Percentiles rank a stretch among this genome's conserved stretches.
Conservation (phyloP, 1,140 invertebrate species). For the Heliconius himera region DNA sequence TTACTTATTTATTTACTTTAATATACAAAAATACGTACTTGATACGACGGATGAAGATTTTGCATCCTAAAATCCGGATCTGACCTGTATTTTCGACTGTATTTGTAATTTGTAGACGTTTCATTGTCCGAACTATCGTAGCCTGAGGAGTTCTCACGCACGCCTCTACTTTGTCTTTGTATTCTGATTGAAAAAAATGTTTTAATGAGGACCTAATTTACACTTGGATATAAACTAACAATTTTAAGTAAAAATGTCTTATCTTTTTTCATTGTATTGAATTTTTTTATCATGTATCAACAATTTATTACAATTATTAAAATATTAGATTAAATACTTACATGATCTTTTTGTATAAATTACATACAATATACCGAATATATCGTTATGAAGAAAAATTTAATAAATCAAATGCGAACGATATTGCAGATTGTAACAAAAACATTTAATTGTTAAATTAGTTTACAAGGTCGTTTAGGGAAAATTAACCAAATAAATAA, state of each 20-base stretch:
- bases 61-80: constrained; percentile 91
- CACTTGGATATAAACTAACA: not conserved
- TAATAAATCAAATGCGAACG: not conserved
- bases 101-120: constrained; percentile 84
- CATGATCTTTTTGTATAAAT: not conserved
- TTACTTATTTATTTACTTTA: too few relatives aligned
- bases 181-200: constrained; percentile 53
- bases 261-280: not conserved
- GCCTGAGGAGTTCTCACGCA: constrained; percentile 87
- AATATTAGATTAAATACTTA: not conserved
- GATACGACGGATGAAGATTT: constrained; percentile 82
- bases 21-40: constrained; percentile 54
- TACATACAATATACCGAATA: not conserved
- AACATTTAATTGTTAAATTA: not conserved
- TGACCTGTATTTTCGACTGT: constrained; percentile 86
- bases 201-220: not conserved
- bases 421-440: not conserved
- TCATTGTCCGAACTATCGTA: constrained; percentile 92
- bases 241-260: not conserved
- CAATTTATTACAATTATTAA: not conserved
- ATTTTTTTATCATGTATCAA: not conserved
- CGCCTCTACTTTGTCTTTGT: constrained; percentile 73
- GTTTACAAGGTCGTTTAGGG: not conserved
- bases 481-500: not conserved
- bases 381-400: not conserved